phyloP scores from a whole-genome alignment of 2,888 invertebrate genomes.

The Megastigmus dorsalis region DNA sequence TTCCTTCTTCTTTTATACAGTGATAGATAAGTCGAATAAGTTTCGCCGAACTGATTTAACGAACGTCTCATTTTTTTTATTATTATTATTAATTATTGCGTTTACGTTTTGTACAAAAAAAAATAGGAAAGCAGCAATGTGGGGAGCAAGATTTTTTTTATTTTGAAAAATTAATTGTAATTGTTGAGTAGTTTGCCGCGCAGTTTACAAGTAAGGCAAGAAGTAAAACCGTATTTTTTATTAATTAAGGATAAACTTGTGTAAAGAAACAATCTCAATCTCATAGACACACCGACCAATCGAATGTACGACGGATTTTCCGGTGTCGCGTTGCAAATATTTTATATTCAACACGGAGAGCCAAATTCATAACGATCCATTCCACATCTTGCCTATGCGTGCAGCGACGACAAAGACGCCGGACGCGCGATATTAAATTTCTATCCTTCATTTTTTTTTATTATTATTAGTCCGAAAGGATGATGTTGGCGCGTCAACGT shows the following conservation, averaged over 20 bases:
- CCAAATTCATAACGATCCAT: conserved; percentile 29
- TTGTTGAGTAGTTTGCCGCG: conserved; percentile 40
- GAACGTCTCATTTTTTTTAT: conserved; percentile 24
- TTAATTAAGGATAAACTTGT: conserved; percentile 9
- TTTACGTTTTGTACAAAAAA: conserved; percentile 37
- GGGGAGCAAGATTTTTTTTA: too few species aligned
- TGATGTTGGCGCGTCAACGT: background rate
- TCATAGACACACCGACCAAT: conserved; percentile 26
- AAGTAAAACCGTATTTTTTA: conserved; percentile 41
- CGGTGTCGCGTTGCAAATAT: conserved; percentile 43
- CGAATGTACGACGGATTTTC: conserved; percentile 48
- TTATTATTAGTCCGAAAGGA: too few species aligned
- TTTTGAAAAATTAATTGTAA: too few species aligned
- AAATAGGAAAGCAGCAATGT: too few species aligned
- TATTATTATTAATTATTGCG: conserved; percentile 15
- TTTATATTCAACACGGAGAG: background rate
- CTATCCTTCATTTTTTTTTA: background rate
- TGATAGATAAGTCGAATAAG: conserved; percentile 43
- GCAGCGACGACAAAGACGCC: background rate
- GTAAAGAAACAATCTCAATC: conserved; percentile 14
- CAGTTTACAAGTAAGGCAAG: conserved; percentile 24
- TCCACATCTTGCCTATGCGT: conserved; percentile 42
- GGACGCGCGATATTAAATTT: background rate
- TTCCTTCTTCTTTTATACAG: conserved; percentile 33
- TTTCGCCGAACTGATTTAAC: conserved; percentile 53